phyloP scores from a whole-genome alignment of 2,113 vertebrate genomes.

The Otolemur garnettii region DNA sequence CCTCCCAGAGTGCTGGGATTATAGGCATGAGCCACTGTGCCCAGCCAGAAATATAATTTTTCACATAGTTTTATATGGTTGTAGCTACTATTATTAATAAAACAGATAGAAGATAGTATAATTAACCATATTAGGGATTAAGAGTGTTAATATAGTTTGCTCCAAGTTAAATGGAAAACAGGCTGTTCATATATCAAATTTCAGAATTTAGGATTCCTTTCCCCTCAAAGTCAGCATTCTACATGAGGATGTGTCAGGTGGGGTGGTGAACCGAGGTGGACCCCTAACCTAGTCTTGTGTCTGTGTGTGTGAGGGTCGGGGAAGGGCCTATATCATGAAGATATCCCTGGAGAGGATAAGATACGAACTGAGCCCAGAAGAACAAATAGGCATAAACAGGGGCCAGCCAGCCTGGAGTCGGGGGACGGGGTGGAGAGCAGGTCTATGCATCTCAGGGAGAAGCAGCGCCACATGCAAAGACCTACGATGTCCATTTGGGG shows the following conservation, averaged over 20 bases:
- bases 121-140: neutral
- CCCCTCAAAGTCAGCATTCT: neutral
- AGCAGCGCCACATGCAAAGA: neutral
- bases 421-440: too few species aligned
- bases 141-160: neutral
- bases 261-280: too few species aligned
- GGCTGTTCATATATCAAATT: neutral
- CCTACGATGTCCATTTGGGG: too few species aligned
- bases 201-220: conserved; percentile 14
- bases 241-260: fast-evolving
- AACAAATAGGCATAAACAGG: neutral
- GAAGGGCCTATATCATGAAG: neutral
- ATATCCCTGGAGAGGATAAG: neutral
- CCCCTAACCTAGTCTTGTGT: neutral
- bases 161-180: neutral
- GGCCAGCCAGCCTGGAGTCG: neutral
- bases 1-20: too few species aligned
- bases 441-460: neutral
- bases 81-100: neutral
- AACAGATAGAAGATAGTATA: neutral
- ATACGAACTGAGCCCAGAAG: neutral
- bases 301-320: neutral
- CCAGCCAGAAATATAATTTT: neutral
- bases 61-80: neutral
- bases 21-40: too few species aligned